These are phyloP conservation scores for Iguana delicatissima DNA, from an alignment of 2,797 vertebrate species.

Conservation along the genomic window DNA sequence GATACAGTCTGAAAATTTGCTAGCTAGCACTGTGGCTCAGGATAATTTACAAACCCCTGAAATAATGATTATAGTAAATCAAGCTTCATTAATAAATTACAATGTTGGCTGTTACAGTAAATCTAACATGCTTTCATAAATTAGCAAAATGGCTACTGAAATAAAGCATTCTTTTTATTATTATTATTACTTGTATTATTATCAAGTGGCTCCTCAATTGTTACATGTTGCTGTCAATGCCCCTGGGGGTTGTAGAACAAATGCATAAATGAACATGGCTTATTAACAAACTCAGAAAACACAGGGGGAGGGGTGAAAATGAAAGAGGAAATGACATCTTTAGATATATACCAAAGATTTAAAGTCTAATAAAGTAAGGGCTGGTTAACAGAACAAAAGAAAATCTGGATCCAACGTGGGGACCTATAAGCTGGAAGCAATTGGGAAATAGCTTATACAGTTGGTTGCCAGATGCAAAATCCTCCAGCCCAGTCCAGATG, in stretches of 20 bases:
- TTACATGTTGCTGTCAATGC: conserved; percentile 13
- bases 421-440: not conserved
- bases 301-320: not conserved
- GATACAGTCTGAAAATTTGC: conserved; percentile 21
- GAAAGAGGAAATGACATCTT: not conserved
- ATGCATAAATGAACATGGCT: not conserved
- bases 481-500: not conserved
- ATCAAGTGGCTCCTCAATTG: conserved; percentile 48
- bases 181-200: conserved; percentile 39
- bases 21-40: conserved; percentile 30
- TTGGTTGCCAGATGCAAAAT: too few relatives aligned
- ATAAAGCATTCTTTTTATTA: conserved; percentile 34
- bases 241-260: conserved; percentile 9
- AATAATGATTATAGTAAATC: conserved; percentile 54
- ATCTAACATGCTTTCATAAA: conserved; percentile 42
- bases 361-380: not conserved
- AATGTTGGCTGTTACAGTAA: not conserved
- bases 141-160: conserved; percentile 23
- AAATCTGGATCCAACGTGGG: not conserved
- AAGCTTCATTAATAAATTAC: conserved; percentile 49
- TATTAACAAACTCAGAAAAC: not conserved
- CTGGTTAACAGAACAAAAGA: not conserved
- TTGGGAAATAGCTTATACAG: not conserved
- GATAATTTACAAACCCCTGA: conserved; percentile 31
- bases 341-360: not conserved